Conservation (phyloP, 2,113 vertebrate species). For the Rhinopomastus cyanomelas region DNA sequence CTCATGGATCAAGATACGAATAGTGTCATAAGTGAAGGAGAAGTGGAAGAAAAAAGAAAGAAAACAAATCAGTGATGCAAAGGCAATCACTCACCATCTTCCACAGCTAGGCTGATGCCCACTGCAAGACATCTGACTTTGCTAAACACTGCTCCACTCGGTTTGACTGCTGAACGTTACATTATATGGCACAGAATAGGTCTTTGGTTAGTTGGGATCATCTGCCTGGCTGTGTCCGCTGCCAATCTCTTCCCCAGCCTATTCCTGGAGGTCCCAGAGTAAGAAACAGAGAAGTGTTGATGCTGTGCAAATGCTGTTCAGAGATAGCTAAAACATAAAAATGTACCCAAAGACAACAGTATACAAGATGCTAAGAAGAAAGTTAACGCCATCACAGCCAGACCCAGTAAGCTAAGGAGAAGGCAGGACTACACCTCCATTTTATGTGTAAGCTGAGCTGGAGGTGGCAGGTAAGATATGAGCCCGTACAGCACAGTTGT, state of each 20-base stretch:
- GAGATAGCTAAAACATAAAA: neutral
- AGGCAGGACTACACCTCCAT: neutral
- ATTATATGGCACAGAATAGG: neutral
- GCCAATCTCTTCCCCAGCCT: neutral
- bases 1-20: neutral
- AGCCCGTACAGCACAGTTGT: neutral
- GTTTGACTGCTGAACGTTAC: neutral
- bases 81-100: neutral
- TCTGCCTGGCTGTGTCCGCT: neutral
- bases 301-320: neutral
- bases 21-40: neutral
- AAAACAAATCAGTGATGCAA: neutral
- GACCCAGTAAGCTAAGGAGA: neutral
- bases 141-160: neutral
- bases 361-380: neutral
- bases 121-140: neutral
- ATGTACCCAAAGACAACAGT: neutral
- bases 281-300: neutral
- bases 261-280: accelerated
- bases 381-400: neutral
- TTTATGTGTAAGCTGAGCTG: neutral
- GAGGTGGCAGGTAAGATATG: neutral
- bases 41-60: neutral
- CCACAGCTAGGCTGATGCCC: neutral
- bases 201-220: neutral